Evolutionary conservation across 2,113 vertebrate genomes (phyloP).

Genomic region (Campylomormyrus tamandua): DNA sequence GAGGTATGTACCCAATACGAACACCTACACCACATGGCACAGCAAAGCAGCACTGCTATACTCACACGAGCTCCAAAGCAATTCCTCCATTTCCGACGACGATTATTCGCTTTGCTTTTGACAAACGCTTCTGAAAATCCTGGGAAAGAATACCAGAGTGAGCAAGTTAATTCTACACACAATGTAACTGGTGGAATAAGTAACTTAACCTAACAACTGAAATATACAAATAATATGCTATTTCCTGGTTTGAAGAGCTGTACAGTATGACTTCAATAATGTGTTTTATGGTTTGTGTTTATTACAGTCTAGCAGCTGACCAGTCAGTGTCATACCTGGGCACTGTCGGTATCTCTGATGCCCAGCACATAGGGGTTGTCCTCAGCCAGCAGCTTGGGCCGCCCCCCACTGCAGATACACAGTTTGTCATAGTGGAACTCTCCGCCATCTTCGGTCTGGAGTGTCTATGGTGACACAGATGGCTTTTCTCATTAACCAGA

Average conservation of each 20-base stretch:
- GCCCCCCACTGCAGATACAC: constrained; percentile 84
- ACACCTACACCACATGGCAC: neutral
- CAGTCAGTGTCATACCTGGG: constrained; percentile 62
- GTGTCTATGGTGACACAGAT: constrained; percentile 54
- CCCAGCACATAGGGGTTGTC: constrained; percentile 78
- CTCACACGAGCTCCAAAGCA: constrained; percentile 91
- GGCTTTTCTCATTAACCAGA: neutral
- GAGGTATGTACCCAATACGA: neutral
- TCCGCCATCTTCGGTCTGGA: constrained; percentile 71
- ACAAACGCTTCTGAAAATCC: constrained; percentile 85
- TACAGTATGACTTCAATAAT: neutral
- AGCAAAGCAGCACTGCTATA: constrained; percentile 25
- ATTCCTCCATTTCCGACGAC: constrained; percentile 94
- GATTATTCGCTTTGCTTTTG: constrained; percentile 73
- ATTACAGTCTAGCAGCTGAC: neutral
- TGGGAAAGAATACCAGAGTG: constrained; percentile 43
- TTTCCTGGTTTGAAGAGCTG: neutral
- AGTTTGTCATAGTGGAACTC: constrained; percentile 72
- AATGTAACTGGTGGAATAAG: constrained; percentile 14
- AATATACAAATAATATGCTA: neutral
- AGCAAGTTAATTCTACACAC: neutral
- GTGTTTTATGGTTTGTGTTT: neutral
- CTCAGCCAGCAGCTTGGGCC: constrained; percentile 73
- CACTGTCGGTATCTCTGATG: constrained; percentile 94
- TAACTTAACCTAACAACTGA: neutral